These are phyloP conservation scores for Tamias sibiricus DNA, from an alignment of 2,113 vertebrate species.

Conservation along the genomic window DNA sequence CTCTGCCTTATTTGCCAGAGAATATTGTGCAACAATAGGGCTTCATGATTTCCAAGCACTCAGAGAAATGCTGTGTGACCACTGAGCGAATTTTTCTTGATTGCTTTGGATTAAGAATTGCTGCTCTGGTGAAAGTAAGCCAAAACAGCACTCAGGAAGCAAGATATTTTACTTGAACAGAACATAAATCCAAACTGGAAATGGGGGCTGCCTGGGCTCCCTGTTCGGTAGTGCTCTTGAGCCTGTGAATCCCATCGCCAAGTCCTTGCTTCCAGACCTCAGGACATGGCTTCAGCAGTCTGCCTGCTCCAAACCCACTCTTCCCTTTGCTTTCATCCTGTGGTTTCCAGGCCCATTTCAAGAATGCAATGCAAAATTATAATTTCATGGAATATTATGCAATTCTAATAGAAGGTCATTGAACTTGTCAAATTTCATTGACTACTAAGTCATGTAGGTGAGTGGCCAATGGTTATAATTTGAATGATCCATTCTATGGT, in stretches of 20 bases:
- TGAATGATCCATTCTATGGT: not conserved
- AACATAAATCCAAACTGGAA: slow-evolving; percentile 58
- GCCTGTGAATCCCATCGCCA: not conserved
- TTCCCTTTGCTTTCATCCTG: slow-evolving; percentile 56
- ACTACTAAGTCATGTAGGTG: slow-evolving; percentile 23
- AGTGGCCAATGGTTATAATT: not conserved
- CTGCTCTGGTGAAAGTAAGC: slow-evolving; percentile 68
- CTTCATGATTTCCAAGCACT: slow-evolving; percentile 58
- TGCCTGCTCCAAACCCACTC: slow-evolving; percentile 26
- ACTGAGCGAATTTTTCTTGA: slow-evolving; percentile 64
- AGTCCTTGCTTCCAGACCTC: slow-evolving; percentile 63
- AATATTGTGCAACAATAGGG: slow-evolving; percentile 46
- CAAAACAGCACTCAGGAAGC: slow-evolving; percentile 62
- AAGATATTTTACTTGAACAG: slow-evolving; percentile 63
- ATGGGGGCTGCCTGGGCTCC: not conserved
- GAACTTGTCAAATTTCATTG: slow-evolving; percentile 63
- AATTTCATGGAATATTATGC: slow-evolving; percentile 72
- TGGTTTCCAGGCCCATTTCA: slow-evolving; percentile 56
- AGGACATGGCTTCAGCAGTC: slow-evolving; percentile 44
- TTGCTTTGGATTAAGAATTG: slow-evolving; percentile 70
- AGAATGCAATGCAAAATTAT: slow-evolving; percentile 71
- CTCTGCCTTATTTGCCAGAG: slow-evolving; percentile 7
- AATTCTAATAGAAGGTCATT: slow-evolving; percentile 64
- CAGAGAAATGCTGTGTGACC: slow-evolving; percentile 66
- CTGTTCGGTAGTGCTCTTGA: not conserved